A percentile compares a stretch with the other conserved stretches of the same genome.
Conservation (phyloP, 1,140 invertebrate genomes). For the Heliconius himera region DNA sequence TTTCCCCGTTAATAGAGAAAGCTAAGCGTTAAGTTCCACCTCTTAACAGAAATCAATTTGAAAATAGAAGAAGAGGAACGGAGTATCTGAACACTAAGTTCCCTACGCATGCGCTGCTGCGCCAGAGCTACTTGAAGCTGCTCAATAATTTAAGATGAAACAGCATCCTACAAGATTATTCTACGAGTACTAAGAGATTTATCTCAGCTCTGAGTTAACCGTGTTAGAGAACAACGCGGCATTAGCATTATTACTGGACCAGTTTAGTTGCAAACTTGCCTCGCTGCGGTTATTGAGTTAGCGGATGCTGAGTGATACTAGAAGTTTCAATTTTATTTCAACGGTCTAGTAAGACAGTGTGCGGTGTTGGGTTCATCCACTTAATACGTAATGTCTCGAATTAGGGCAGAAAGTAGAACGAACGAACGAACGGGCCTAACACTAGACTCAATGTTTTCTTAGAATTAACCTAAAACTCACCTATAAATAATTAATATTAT, state of each 20-base stretch:
- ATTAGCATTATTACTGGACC: slow-evolving; percentile 37
- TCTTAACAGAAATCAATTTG: not conserved
- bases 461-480: too few species aligned
- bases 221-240: slow-evolving; percentile 37
- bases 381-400: too few species aligned
- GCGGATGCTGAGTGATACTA: slow-evolving; percentile 14
- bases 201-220: slow-evolving; percentile 23
- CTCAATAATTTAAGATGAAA: not conserved
- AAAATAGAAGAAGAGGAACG: not conserved
- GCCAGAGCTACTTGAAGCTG: too few species aligned
- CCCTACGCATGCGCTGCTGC: not conserved
- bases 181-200: slow-evolving; percentile 23
- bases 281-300: slow-evolving; percentile 28
- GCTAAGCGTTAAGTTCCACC: too few species aligned
- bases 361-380: too few species aligned
- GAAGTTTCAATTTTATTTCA: not conserved
- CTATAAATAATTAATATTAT: too few species aligned
- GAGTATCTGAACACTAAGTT: not conserved
- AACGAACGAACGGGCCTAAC: too few species aligned
- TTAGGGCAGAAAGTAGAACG: too few species aligned
- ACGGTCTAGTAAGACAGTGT: not conserved
- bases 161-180: not conserved
- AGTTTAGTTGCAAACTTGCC: slow-evolving; percentile 29
- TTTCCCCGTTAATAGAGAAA: not conserved
- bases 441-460: too few species aligned